phyloP scores from a whole-genome alignment of 2,113 vertebrate genomes.

The Andinoacara biseriatus region DNA sequence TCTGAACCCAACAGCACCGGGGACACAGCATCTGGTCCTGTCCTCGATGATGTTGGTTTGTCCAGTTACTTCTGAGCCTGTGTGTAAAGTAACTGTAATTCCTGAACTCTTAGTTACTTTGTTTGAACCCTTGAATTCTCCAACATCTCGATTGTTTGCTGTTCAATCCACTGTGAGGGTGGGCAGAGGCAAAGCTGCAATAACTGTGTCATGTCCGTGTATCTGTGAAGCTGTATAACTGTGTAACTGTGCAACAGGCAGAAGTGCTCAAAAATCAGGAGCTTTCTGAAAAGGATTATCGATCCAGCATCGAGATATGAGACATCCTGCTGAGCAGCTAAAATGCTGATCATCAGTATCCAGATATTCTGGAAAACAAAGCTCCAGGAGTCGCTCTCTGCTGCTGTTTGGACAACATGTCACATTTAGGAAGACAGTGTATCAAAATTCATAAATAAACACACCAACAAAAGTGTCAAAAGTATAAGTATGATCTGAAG shows the following conservation, averaged over 20 bases:
- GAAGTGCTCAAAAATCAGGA: not conserved
- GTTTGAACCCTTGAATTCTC: fast-evolving
- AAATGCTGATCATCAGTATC: no score
- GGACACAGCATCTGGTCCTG: no score
- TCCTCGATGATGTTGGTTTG: fast-evolving
- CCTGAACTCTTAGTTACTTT: not conserved
- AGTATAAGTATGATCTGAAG: not conserved
- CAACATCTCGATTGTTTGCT: fast-evolving
- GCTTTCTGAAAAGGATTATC: not conserved
- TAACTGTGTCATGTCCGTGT: not conserved
- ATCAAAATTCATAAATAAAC: not conserved
- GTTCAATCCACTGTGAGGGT: not conserved
- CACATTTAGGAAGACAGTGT: fast-evolving
- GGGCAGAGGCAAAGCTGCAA: not conserved
- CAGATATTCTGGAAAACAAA: no score
- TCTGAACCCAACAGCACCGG: no score
- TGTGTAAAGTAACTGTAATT: fast-evolving
- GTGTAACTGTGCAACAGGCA: fast-evolving
- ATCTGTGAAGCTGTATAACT: not conserved
- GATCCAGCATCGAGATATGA: no score
- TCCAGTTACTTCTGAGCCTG: not conserved
- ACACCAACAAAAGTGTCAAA: fast-evolving
- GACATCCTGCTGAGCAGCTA: not conserved
- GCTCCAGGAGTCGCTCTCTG: no score
- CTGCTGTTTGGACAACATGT: not conserved